Conservation (phyloP, 2,113 vertebrate genomes). For the Prunella himalayana region DNA sequence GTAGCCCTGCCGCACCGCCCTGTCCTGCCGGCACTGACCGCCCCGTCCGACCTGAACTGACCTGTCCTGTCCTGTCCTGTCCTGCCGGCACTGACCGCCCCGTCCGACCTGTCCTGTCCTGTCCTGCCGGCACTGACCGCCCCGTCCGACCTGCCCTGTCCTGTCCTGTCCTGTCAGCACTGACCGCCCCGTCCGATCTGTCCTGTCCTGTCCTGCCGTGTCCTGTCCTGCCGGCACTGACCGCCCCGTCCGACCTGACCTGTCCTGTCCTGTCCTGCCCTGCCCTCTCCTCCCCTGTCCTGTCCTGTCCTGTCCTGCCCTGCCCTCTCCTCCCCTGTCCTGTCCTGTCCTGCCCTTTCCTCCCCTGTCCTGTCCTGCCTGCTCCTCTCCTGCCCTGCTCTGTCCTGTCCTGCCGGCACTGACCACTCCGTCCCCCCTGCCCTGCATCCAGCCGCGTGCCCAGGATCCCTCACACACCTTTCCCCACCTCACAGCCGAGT, state of each 20-base stretch:
- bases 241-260: neutral
- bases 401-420: neutral
- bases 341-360: too few relatives aligned
- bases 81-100: neutral
- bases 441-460: too few relatives aligned
- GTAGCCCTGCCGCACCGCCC: rapidly evolving
- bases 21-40: neutral
- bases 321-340: too few relatives aligned
- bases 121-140: rapidly evolving
- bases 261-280: too few relatives aligned
- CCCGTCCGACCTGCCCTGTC: rapidly evolving
- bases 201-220: neutral
- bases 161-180: too few relatives aligned
- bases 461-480: neutral
- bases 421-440: neutral
- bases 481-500: neutral
- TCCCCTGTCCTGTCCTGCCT: too few relatives aligned
- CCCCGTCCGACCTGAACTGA: too few relatives aligned
- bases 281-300: too few relatives aligned
- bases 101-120: neutral
- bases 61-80: neutral
- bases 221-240: neutral
- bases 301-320: too few relatives aligned
- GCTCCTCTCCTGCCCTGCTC: too few relatives aligned
- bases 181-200: too few relatives aligned